These are phyloP conservation scores for Leptinotarsa tumamoca DNA, from an alignment of 2,888 invertebrate genomes.

Conservation along the genomic window DNA sequence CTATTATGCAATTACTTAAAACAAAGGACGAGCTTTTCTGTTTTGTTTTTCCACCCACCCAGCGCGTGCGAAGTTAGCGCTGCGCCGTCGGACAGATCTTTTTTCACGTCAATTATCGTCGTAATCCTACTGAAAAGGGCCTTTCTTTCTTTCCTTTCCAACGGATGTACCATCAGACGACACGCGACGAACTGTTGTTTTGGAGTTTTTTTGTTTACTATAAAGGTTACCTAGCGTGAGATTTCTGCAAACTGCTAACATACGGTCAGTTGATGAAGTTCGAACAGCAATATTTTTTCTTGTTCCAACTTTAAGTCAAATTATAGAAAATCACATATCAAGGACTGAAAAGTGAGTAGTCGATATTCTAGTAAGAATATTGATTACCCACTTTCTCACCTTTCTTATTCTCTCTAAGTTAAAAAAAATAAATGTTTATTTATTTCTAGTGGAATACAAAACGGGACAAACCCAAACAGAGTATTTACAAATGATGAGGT, in stretches of 20 bases:
- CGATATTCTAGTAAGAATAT: too few relatives aligned
- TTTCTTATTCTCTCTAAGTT: too few relatives aligned
- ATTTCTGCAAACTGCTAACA: slow-evolving; percentile 1
- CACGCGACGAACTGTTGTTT: slow-evolving; percentile 49
- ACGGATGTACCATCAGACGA: slow-evolving; percentile 48
- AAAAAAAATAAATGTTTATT: too few relatives aligned
- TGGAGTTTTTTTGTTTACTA: slow-evolving; percentile 5
- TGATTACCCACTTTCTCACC: too few relatives aligned
- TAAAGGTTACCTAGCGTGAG: slow-evolving; percentile 22
- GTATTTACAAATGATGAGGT: too few relatives aligned
- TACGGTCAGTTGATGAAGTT: not conserved
- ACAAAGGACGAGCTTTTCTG: slow-evolving; percentile 43
- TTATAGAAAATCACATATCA: too few relatives aligned
- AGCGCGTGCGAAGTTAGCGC: slow-evolving; percentile 55
- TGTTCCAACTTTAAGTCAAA: not conserved
- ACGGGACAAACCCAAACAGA: too few relatives aligned
- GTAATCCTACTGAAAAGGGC: slow-evolving; percentile 42
- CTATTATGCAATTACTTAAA: slow-evolving; percentile 55
- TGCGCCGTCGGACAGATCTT: slow-evolving; percentile 48
- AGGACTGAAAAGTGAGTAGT: too few relatives aligned
- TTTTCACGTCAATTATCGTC: slow-evolving; percentile 54
- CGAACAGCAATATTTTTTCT: not conserved
- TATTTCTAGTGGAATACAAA: too few relatives aligned
- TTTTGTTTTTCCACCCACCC: slow-evolving; percentile 55
- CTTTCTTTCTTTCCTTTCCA: slow-evolving; percentile 39